phyloP scores from a whole-genome alignment of 2,797 vertebrate species.

The Eulemur coronatus region DNA sequence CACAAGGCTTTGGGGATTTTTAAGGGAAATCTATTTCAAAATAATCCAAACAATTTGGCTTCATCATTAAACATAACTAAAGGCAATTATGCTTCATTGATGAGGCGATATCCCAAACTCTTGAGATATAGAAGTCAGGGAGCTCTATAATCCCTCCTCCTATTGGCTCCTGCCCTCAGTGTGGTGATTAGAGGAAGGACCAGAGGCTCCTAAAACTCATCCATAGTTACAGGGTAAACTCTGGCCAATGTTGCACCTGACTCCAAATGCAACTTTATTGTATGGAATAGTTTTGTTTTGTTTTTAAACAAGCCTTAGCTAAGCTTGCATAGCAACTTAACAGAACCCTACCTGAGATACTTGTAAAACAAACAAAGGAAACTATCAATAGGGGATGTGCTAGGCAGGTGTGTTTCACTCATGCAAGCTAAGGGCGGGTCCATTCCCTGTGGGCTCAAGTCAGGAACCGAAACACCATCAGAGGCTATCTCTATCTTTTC shows the following conservation, averaged over 20 bases:
- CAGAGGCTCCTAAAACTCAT: not conserved
- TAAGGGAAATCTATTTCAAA: conserved; percentile 25
- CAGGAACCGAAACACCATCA: not conserved
- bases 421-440: not conserved
- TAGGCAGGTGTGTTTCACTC: not conserved
- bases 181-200: not conserved
- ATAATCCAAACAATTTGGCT: not conserved
- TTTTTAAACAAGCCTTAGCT: not conserved
- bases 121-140: not conserved
- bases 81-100: not conserved
- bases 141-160: too few relatives aligned
- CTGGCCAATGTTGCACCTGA: not conserved
- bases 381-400: not conserved
- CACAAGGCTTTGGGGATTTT: not conserved
- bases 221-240: not conserved
- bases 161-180: not conserved
- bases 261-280: not conserved
- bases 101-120: not conserved
- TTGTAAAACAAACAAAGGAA: not conserved
- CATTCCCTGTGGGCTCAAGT: not conserved
- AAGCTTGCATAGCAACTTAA: not conserved
- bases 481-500: not conserved
- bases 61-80: not conserved
- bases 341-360: not conserved
- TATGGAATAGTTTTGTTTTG: not conserved